Base-by-base conservation (phyloP, 2,113 vertebrate genomes). In the Carlito syrichta region DNA sequence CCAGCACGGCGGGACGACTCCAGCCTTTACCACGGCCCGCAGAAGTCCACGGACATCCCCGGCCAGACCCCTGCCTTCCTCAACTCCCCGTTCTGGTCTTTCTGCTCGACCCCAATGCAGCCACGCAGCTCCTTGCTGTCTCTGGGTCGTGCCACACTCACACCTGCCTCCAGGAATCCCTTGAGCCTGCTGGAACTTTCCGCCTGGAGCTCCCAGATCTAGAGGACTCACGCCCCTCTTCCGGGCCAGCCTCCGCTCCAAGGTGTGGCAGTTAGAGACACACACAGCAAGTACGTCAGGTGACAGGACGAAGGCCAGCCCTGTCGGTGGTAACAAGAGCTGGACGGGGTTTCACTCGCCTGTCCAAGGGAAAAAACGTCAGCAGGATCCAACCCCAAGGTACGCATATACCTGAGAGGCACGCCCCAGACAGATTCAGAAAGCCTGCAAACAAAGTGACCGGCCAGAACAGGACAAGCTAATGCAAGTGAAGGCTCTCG, bases 1-100 rank as follows among this genome's bases (percentile, higher is more conserved):
- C 25, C 22, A 8, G 5, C 2, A 3, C 0, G 30, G 84, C 16
- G 27, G 79, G n/a, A 0, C 5, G 12, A 79, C 19, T 13, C 16
- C 11, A 66, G 56, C 25, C 78, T 54, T 54, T 19, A 2, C 62
- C 19, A 5, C 0, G 20, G 27, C 27, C 87, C 85, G 13, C 4
- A 66, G 17, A 58, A 22, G 4, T 25, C 60, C 81, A 14, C 4
- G 54, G 25, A 69, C 9, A 3, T 35, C 43, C 60, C 60, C 5
- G 40, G 17, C 20, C 35, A 0, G 43, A 32, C 32, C n/a, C 38
- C 66, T 52, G 38, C 10, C 38, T 68, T 56, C 54, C 54, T n/a
- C 56, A 3, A 12, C 19, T 35, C 38, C 69, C 14, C 2, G 9
- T 56, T 63, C 63, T 60, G 14, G 32, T 25, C 19, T 0, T 6